Evolutionary conservation across 92 coral and sea anemone species (phyloP), one percentile per base, ranked within the genome.

Genomic region (Phenganax marumi): DNA sequence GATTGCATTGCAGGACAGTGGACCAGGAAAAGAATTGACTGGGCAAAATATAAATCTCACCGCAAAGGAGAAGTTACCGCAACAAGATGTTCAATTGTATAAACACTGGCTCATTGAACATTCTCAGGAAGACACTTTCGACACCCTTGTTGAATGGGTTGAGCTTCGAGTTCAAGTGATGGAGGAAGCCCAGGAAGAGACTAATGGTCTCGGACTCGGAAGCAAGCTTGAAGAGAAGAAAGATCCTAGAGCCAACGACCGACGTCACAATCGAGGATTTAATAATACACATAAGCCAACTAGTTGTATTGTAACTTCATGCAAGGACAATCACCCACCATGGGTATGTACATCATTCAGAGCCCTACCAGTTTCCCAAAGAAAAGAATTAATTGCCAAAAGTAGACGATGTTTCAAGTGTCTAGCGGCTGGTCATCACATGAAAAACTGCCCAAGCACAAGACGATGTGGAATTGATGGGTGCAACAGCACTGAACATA

Each of bases 181-280:
- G 91, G 91, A 85, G 56, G 88, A 88, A 64, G 85, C 88, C 18
- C 80, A 51, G 24, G 88, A 83, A 25, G 87, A 87, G 64, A 80
- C 91, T 23, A 64, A 50, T 61, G 91, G 88, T 1, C 66, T 88
- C 24, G 63, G 63, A 56, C 63, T 56, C 18, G 81, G 82, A 23
- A 24, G 26, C 47, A 83, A 47, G 60, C 72, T 16, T 25, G 81
- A 60, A 8, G 53, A 26, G 12, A 56, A 11, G 63, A 57, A 8
- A n/a, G 54, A 60, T 39, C 17, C 19, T 8, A 56, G 70, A 63
- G 58, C 63, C 50, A 53, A 77, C 23, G 70, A 70, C 65, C 18
- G 79, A 50, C 51, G 51, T 14, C 77, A 52, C 63, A 51, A 46
- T 22, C 26, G 86, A 52, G 74, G 60, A 19, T 86, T 76, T 70